phyloP scores from a whole-genome alignment of 2,888 invertebrate genomes.

The Conops quadrifasciatus region DNA sequence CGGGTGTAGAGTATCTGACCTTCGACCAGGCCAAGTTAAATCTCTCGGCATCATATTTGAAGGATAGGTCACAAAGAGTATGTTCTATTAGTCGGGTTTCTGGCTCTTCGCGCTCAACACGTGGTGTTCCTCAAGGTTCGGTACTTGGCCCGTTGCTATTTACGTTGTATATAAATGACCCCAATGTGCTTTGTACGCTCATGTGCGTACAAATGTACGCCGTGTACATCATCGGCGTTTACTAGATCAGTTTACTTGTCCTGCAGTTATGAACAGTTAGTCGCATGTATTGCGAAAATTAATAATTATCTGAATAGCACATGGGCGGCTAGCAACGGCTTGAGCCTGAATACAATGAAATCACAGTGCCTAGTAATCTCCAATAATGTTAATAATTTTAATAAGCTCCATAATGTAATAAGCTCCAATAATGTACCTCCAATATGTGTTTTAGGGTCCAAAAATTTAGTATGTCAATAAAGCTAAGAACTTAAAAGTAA shows the following conservation, averaged over 20 bases:
- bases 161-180: neutral
- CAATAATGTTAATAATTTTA: neutral
- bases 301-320: neutral
- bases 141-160: conserved; percentile 2
- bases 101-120: neutral
- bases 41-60: neutral
- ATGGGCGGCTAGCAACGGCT: neutral
- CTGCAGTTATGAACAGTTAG: neutral
- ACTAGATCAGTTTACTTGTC: neutral
- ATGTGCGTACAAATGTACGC: neutral
- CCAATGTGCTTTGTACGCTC: neutral
- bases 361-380: neutral
- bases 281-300: too few relatives aligned
- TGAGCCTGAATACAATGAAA: neutral
- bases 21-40: too few relatives aligned
- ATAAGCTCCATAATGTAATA: too few relatives aligned
- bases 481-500: neutral
- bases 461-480: conserved; percentile 1
- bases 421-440: neutral
- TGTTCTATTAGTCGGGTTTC: neutral
- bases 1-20: too few relatives aligned
- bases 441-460: neutral
- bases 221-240: too few relatives aligned
- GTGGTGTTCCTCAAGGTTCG: neutral
- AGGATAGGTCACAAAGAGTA: neutral